phyloP scores from a whole-genome alignment of 2,888 invertebrate species.

The Noctuana brunneofusca region DNA sequence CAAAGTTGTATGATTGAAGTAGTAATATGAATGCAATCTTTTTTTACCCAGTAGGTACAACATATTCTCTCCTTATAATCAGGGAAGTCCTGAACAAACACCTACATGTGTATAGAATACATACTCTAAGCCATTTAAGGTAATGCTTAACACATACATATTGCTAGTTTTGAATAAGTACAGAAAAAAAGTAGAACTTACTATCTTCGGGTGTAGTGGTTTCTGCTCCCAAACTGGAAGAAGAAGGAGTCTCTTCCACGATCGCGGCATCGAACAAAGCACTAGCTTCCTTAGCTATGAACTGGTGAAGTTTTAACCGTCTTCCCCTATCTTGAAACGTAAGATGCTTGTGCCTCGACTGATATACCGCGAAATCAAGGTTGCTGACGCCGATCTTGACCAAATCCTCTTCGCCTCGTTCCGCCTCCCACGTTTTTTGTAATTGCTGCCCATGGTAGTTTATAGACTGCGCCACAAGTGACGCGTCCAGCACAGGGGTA shows the following conservation, averaged over 20 bases:
- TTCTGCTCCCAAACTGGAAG: slow-evolving; percentile 80
- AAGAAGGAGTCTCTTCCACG: slow-evolving; percentile 73
- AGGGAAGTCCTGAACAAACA: too few relatives aligned
- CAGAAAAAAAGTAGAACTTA: slow-evolving; percentile 51
- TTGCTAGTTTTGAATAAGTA: not conserved
- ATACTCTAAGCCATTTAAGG: too few relatives aligned
- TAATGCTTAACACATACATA: too few relatives aligned
- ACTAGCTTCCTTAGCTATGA: slow-evolving; percentile 92
- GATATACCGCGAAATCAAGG: slow-evolving; percentile 89
- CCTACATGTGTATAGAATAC: too few relatives aligned
- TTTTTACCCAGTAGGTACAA: too few relatives aligned
- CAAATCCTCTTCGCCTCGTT: slow-evolving; percentile 90
- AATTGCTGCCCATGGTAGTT: slow-evolving; percentile 94
- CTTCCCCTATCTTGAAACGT: slow-evolving; percentile 93
- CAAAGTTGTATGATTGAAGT: too few relatives aligned
- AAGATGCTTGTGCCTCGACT: slow-evolving; percentile 90
- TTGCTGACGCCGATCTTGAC: slow-evolving; percentile 82
- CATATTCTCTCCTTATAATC: too few relatives aligned
- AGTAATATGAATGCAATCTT: too few relatives aligned
- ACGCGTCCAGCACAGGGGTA: slow-evolving; percentile 68
- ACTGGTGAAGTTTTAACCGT: slow-evolving; percentile 92
- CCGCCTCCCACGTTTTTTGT: slow-evolving; percentile 94
- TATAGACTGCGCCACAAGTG: slow-evolving; percentile 86
- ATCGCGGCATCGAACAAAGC: slow-evolving; percentile 86
- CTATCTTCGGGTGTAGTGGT: slow-evolving; percentile 80